Base-by-base conservation (phyloP, 2,888 invertebrate species). In the Dendrolimus pini region DNA sequence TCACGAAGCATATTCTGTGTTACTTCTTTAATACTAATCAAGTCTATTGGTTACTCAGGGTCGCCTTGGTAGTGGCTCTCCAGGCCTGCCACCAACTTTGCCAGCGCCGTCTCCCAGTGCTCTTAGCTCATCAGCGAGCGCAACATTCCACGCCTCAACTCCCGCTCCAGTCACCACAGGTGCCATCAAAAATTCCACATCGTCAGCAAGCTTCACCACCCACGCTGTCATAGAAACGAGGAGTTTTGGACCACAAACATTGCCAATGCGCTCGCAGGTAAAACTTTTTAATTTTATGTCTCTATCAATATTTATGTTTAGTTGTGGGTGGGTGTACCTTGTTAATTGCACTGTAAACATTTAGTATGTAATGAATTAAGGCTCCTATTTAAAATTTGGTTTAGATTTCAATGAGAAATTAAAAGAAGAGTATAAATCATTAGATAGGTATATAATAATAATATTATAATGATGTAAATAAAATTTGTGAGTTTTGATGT, bases 71-170 rank as follows among this genome's bases (percentile, higher is more conserved):
- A 86, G 66, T 54, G 83, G 83, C 41, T 89, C 94, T 60, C 93
- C 93, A 10, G 94, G 94, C 10, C 92, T 95, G n/a, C 95, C 95
- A 1, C 95, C 95, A 41, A 93, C 94, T 41, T 78, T 94, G 54
- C 95, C 95, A 12, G 95, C 95, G 0, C 95, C 95, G 0, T 94
- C 94, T 41, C 95, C 95, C 13, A 92, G 92, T 66, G 93, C 92
- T 58, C 78, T 91, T 41, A 87, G 92, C 66, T 91, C 94, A 54
- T 93, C 94, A 71, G 93, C 94, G 8, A 94, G 94, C 68, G 94
- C 94, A 63, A 91, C 91, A 59, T 93, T 91, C 73, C 89, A 89
- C 61, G 86, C 92, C 57, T 82, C 89, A 57, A 82, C 76, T 6
- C 82, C 88, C 7, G 80, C 81, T 12, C 68, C 82, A 55, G 77